A percentile compares a stretch with the other conserved stretches of the same genome.
phyloP scores from a whole-genome alignment of 1,140 invertebrate species.

The Scaptodrosophila lebanonensis region DNA sequence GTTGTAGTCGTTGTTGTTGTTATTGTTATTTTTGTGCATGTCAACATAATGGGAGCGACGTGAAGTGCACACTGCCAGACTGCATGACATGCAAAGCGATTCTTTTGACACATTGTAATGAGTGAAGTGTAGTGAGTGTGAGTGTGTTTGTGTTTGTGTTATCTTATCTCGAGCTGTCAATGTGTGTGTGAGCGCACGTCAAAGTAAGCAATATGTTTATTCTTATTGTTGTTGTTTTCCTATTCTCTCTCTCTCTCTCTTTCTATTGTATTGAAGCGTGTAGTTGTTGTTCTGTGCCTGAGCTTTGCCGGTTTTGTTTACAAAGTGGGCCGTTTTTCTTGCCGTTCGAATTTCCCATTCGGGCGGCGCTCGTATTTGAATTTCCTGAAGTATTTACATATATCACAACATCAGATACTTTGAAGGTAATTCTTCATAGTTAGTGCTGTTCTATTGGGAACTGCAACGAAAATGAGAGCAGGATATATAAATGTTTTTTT shows the following conservation, averaged over 20 bases:
- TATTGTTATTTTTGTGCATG: slow-evolving; percentile 23
- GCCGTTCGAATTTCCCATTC: slow-evolving; percentile 15
- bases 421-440: too few relatives aligned
- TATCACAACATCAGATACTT: too few relatives aligned
- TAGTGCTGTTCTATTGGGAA: too few relatives aligned
- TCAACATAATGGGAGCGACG: slow-evolving; percentile 7
- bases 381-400: too few relatives aligned
- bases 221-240: slow-evolving; percentile 25
- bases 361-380: too few relatives aligned
- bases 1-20: too few relatives aligned
- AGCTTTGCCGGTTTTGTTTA: slow-evolving; percentile 12
- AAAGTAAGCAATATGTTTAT: slow-evolving; percentile 26
- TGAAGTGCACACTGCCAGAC: slow-evolving; percentile 28
- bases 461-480: too few relatives aligned
- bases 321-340: slow-evolving; percentile 23
- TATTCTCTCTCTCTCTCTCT: too few relatives aligned
- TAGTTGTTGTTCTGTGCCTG: slow-evolving; percentile 1
- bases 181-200: slow-evolving; percentile 18
- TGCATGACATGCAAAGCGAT: slow-evolving; percentile 31
- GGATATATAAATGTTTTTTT: too few relatives aligned
- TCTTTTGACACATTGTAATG: slow-evolving; percentile 29
- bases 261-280: slow-evolving; percentile 24
- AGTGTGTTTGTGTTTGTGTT: too few relatives aligned
- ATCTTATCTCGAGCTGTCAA: slow-evolving; percentile 32
- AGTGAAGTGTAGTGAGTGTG: slow-evolving; percentile 27